Percentiles rank a stretch among this genome's conserved stretches.
Conservation (phyloP, 2,113 vertebrate genomes). For the Gracilinanus agilis region DNA sequence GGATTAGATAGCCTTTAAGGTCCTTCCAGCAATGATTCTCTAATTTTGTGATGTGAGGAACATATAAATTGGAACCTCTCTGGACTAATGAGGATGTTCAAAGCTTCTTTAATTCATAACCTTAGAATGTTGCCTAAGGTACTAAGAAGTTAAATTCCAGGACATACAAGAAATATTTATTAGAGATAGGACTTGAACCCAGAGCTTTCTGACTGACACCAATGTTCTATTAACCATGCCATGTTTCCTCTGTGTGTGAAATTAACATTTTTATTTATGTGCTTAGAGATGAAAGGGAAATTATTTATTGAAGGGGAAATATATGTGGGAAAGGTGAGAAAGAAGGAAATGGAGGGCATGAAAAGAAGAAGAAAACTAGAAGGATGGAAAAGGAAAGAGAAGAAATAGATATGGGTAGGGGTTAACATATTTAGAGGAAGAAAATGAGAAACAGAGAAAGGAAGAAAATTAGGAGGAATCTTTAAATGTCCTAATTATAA, state of each 20-base stretch:
- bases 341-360: background rate
- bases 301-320: background rate
- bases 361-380: background rate
- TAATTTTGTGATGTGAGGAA: background rate
- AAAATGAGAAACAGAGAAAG: background rate
- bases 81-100: background rate
- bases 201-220: background rate
- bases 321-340: background rate
- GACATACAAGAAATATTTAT: background rate
- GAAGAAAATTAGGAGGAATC: background rate
- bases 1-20: background rate
- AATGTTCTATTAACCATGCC: background rate
- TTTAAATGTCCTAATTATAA: background rate
- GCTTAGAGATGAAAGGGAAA: constrained; percentile 50
- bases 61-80: background rate
- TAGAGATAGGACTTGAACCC: background rate
- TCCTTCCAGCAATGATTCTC: background rate
- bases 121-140: background rate
- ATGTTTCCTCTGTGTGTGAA: background rate
- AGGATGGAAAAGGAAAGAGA: background rate
- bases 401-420: background rate
- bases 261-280: background rate
- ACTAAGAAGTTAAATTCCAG: background rate
- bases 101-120: background rate
- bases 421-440: background rate